A percentile compares a stretch with the other conserved stretches of the same genome.
Evolutionary conservation across 2,797 vertebrate genomes (phyloP).

Genomic region (Mionectes olivaceus): DNA sequence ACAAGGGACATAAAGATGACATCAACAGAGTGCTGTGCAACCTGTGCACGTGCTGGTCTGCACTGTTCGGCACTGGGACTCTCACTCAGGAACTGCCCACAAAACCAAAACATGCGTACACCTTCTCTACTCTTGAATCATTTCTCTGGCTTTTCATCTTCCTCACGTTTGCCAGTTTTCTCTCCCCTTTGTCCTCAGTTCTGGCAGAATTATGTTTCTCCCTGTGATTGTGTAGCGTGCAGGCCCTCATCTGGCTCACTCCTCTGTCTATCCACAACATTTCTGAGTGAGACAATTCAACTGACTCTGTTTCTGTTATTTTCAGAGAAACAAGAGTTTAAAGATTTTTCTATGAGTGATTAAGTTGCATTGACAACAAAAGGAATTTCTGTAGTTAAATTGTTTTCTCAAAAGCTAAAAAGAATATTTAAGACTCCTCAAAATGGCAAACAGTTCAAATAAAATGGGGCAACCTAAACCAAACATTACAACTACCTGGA

Average conservation of each 20-base stretch:
- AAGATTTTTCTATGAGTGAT: neutral
- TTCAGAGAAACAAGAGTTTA: neutral
- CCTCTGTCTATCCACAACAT: too few species aligned
- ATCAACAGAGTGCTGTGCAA: rapidly evolving
- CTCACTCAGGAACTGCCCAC: neutral
- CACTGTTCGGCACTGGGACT: neutral
- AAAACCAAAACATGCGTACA: neutral
- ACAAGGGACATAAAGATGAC: rapidly evolving
- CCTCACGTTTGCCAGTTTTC: neutral
- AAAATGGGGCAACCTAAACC: neutral
- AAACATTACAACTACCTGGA: neutral
- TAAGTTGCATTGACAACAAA: neutral
- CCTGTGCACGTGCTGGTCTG: neutral
- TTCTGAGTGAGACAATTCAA: neutral
- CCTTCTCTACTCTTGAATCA: neutral
- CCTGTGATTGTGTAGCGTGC: rapidly evolving
- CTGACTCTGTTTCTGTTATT: neutral
- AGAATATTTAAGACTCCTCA: neutral
- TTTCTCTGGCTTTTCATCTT: neutral
- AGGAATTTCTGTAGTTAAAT: neutral
- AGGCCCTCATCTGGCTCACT: neutral
- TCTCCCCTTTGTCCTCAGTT: neutral
- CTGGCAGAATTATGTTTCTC: neutral
- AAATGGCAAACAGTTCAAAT: neutral
- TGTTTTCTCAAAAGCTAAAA: neutral